These are phyloP conservation scores for Eriocheir sinensis DNA, from an alignment of 1,140 invertebrate genomes.

Conservation along the genomic window DNA sequence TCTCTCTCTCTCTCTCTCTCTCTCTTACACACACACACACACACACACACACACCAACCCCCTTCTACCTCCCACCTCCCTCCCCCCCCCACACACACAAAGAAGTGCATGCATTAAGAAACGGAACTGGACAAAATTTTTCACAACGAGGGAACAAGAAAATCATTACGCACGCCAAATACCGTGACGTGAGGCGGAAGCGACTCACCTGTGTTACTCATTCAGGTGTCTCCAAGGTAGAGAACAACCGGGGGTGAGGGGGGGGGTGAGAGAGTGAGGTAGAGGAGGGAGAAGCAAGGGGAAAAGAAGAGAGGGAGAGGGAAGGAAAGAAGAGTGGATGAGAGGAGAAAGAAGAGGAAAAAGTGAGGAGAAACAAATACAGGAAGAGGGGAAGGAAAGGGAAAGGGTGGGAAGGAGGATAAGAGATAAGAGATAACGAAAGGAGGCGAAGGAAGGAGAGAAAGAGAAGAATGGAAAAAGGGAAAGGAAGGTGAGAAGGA, in stretches of 20 bases:
- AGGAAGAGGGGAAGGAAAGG: background rate
- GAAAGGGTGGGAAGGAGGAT: background rate
- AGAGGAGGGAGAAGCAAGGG: background rate
- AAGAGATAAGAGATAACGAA: background rate
- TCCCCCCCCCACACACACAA: too few relatives aligned
- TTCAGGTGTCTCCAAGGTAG: too few relatives aligned
- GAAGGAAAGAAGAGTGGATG: background rate
- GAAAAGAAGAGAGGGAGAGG: background rate
- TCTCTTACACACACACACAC: too few relatives aligned
- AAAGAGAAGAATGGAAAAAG: background rate
- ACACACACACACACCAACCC: too few relatives aligned
- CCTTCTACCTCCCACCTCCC: too few relatives aligned
- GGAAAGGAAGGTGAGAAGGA: slow-evolving; percentile 29
- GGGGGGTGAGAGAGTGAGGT: background rate
- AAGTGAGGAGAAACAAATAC: background rate
- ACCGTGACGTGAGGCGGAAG: too few relatives aligned
- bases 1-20: background rate
- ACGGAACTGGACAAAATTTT: too few relatives aligned
- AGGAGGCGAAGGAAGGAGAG: background rate
- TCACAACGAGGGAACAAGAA: too few relatives aligned
- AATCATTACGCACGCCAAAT: too few relatives aligned
- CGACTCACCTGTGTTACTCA: too few relatives aligned
- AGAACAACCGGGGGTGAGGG: background rate
- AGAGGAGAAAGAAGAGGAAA: background rate
- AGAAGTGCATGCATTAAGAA: too few relatives aligned